A percentile compares a stretch with the other conserved stretches of the same genome.
These are phyloP conservation scores for Gulo gulo DNA, from an alignment of 2,113 vertebrate species.

Conservation along the genomic window DNA sequence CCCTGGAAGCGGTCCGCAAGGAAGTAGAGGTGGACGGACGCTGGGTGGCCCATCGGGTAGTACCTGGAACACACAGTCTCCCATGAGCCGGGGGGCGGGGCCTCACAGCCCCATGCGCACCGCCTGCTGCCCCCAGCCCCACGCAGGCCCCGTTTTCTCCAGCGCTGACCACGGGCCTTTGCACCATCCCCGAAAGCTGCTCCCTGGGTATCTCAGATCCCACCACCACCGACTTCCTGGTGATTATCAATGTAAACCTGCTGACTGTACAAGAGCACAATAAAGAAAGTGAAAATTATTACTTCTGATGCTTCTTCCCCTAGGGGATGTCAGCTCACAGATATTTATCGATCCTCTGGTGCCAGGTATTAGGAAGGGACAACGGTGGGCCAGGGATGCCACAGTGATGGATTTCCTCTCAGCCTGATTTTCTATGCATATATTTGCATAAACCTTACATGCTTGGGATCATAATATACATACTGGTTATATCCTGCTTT, in stretches of 20 bases:
- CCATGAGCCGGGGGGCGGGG: rapidly evolving
- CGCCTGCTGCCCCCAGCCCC: rapidly evolving
- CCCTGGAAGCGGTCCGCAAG: slow-evolving; percentile 97
- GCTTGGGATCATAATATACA: background rate
- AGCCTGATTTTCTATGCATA: background rate
- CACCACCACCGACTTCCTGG: background rate
- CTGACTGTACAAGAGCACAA: background rate
- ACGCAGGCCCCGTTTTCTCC: rapidly evolving
- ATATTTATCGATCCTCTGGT: background rate
- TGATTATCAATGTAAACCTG: background rate
- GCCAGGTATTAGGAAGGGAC: background rate
- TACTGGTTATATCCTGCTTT: background rate
- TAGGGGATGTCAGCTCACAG: background rate
- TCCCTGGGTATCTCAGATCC: background rate
- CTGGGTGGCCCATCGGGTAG: slow-evolving; percentile 95
- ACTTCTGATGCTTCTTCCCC: background rate
- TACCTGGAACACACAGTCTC: slow-evolving; percentile 86
- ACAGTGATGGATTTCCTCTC: background rate
- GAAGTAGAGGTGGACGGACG: slow-evolving; percentile 97
- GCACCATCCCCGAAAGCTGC: background rate
- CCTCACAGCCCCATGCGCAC: rapidly evolving
- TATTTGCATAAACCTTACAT: slow-evolving; percentile 20
- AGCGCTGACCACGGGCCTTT: rapidly evolving
- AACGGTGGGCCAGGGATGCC: background rate
- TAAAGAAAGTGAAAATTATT: slow-evolving; percentile 18